Percentiles rank a stretch among this genome's conserved stretches.
Evolutionary conservation across 2,888 invertebrate species (phyloP).

Genomic region (Geotrupes spiniger): DNA sequence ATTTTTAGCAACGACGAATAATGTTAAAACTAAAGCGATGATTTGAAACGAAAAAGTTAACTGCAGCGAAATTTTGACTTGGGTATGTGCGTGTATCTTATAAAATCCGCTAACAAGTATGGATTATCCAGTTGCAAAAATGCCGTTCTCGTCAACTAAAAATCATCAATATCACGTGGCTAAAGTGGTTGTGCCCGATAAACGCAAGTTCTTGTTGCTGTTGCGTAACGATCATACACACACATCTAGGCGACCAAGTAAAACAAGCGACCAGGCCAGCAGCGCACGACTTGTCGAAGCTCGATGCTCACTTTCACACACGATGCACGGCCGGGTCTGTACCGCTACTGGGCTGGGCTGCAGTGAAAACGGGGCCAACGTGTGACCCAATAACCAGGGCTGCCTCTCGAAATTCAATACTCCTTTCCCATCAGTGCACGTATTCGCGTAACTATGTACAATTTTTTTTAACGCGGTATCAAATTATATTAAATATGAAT

Average conservation of each 20-base stretch:
- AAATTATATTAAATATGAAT: too few species aligned
- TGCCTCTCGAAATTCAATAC: slow-evolving; percentile 9
- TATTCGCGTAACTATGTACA: background rate
- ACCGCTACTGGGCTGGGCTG: slow-evolving; percentile 21
- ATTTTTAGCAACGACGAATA: too few species aligned
- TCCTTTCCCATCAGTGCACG: background rate
- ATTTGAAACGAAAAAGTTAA: too few species aligned
- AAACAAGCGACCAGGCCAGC: slow-evolving; percentile 1
- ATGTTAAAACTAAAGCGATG: too few species aligned
- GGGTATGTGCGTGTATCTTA: too few species aligned
- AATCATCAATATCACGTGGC: too few species aligned
- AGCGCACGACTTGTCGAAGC: background rate
- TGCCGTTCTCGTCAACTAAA: too few species aligned
- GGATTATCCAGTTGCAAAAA: too few species aligned
- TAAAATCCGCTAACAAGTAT: too few species aligned
- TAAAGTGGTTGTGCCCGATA: slow-evolving; percentile 3
- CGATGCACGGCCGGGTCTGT: slow-evolving; percentile 23
- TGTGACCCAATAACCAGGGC: slow-evolving; percentile 36
- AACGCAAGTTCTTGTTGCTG: background rate
- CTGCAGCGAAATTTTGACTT: too few species aligned
- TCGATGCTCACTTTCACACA: slow-evolving; percentile 24
- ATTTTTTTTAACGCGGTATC: background rate
- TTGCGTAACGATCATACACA: slow-evolving; percentile 1
- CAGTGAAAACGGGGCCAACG: slow-evolving; percentile 37
- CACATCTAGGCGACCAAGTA: slow-evolving; percentile 1